Evolutionary conservation across 2,888 invertebrate genomes (phyloP), one percentile per base, ranked within the genome.

Genomic region (Aphidoletes aphidimyza): DNA sequence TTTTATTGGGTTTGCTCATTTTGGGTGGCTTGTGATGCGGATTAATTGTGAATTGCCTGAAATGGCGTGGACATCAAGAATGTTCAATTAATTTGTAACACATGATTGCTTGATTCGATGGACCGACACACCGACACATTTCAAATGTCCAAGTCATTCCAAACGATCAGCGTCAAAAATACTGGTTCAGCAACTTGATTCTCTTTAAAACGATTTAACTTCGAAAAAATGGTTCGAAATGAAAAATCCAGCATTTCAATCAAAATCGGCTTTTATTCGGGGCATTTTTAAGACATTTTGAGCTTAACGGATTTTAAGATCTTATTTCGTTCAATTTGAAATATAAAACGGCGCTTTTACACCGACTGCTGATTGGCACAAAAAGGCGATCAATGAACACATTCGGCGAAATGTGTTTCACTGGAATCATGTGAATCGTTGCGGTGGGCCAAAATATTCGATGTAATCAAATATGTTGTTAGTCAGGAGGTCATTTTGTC

Each of bases 61-160:
- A 54, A 54, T 54, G 54, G 54, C n/a, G 6, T 22, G 22, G 26
- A 26, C 3, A 54, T 8, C 22, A 47, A 54, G 69, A 69, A 69
- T 69, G 69, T 26, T 26, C 54, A 54, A 54, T 54, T 54, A 54
- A 54, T 54, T 54, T 54, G 54, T 54, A 22, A 54, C 54, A 54
- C 54, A 22, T 54, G 54, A 54, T 54, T 54, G 54, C 54, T 54
- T 26, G 26, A 1, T 17, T 54, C 26, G 54, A 54, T 54, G 22
- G 54, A n/a, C 5, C 26, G 47, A 6, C 19, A 54, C 26, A n/a
- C n/a, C n/a, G n/a, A n/a, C n/a, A n/a, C 54, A 54, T 3, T 6
- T 22, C 6, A 54, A 26, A 22, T 3, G 5, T 54, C 26, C 54
- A 26, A 30, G 34, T 30, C 69, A 69, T 14, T 30, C 11, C n/a